A percentile compares a stretch with the other conserved stretches of the same genome.
These are phyloP conservation scores for Shargacucullia verbasci DNA, from an alignment of 2,888 invertebrate species.

Conservation along the genomic window DNA sequence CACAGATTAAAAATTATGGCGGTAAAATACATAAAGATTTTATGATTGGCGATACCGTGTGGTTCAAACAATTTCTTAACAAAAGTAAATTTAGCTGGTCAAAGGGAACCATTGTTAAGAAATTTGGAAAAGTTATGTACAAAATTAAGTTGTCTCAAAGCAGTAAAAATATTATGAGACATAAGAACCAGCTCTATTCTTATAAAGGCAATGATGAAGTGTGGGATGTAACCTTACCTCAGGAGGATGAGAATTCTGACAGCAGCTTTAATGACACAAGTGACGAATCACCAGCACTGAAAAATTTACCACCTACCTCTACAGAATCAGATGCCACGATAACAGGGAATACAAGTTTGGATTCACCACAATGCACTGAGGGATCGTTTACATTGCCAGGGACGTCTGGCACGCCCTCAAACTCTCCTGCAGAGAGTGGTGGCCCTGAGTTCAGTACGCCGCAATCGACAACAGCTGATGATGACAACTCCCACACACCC, in stretches of 20 bases:
- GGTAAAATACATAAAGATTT: neutral
- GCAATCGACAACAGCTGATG: neutral
- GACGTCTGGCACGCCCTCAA: neutral
- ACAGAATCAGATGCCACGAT: too few species aligned
- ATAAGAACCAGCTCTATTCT: conserved; percentile 22
- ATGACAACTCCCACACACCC: neutral
- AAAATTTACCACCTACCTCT: too few species aligned
- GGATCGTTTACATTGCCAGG: neutral
- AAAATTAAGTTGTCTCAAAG: neutral
- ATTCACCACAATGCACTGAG: neutral
- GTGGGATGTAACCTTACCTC: too few species aligned
- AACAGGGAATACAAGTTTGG: too few species aligned
- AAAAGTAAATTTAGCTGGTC: conserved; percentile 1
- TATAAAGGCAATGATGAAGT: conserved; percentile 7
- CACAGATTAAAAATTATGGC: conserved; percentile 1
- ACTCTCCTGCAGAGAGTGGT: neutral
- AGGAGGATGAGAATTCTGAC: too few species aligned
- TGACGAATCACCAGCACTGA: too few species aligned
- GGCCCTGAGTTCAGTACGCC: neutral
- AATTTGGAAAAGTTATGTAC: conserved; percentile 1
- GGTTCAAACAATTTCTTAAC: conserved; percentile 1
- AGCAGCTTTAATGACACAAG: too few species aligned
- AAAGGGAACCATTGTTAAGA: neutral
- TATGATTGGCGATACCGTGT: neutral
- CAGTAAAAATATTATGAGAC: neutral